These are phyloP conservation scores for Ispidina lecontei DNA, from an alignment of 2,797 vertebrate species.

Conservation along the genomic window DNA sequence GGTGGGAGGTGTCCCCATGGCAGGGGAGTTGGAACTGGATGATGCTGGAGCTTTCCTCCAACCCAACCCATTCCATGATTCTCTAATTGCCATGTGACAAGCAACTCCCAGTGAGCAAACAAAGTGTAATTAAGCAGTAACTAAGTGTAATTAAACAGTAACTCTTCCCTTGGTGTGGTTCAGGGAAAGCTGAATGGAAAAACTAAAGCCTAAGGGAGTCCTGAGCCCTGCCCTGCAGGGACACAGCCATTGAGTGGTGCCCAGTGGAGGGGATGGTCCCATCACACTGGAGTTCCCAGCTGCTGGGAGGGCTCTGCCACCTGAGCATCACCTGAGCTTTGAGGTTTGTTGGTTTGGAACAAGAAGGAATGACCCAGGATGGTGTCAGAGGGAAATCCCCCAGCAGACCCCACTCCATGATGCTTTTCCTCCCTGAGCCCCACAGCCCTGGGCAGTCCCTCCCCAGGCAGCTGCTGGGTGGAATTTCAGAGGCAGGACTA, in stretches of 20 bases:
- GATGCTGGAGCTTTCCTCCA: no score
- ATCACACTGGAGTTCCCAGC: background rate
- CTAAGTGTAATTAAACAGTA: background rate
- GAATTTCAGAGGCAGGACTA: constrained; percentile 43
- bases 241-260: background rate
- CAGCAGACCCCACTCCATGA: background rate
- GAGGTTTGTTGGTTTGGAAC: background rate
- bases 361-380: background rate
- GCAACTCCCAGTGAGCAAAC: background rate
- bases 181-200: background rate
- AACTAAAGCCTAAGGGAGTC: background rate
- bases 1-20: no score
- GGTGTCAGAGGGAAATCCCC: background rate
- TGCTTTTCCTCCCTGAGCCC: background rate
- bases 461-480: constrained; percentile 22
- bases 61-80: no score
- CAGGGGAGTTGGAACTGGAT: no score
- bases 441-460: background rate
- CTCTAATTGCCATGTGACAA: background rate
- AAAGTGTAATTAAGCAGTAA: background rate
- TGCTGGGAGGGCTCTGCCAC: background rate
- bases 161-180: background rate
- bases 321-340: background rate
- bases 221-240: background rate
- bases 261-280: background rate